Evolutionary conservation across 2,113 vertebrate genomes (phyloP).

Genomic region (Nematolebias whitei): DNA sequence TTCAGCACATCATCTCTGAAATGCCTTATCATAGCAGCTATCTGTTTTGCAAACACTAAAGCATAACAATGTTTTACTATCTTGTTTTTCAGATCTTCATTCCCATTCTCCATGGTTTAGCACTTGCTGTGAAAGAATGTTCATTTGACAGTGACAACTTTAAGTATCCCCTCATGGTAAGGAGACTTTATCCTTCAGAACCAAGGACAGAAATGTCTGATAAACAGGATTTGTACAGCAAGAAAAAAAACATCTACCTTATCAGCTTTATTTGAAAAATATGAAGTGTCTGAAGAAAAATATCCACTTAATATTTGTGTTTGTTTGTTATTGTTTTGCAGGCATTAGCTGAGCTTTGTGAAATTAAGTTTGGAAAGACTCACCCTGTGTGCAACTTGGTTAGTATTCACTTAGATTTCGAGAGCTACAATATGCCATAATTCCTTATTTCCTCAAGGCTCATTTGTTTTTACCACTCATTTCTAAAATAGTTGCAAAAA

Average conservation of each 20-base stretch:
- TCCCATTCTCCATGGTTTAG: conserved; percentile 94
- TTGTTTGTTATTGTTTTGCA: conserved; percentile 73
- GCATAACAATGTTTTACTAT: not conserved
- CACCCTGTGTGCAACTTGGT: conserved; percentile 96
- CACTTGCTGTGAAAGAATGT: conserved; percentile 94
- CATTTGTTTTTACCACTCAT: not conserved
- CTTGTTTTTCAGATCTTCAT: conserved; percentile 87
- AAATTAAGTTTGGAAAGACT: conserved; percentile 98
- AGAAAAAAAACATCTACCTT: too few relatives aligned
- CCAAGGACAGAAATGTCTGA: not conserved
- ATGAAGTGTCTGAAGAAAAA: too few relatives aligned
- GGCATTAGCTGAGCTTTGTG: conserved; percentile 97
- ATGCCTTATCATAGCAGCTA: too few relatives aligned
- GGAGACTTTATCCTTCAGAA: conserved; percentile 14
- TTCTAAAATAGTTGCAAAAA: too few relatives aligned
- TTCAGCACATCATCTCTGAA: too few relatives aligned
- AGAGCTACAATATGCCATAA: not conserved
- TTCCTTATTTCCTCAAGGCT: not conserved
- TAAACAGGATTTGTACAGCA: too few relatives aligned
- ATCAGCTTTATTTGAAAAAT: too few relatives aligned
- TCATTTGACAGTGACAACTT: conserved; percentile 98
- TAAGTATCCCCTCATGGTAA: conserved; percentile 98
- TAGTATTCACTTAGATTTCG: conserved; percentile 64
- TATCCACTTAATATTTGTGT: not conserved
- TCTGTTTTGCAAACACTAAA: not conserved